Conservation (phyloP, 2,888 invertebrate genomes). For the Eilema depressum region DNA sequence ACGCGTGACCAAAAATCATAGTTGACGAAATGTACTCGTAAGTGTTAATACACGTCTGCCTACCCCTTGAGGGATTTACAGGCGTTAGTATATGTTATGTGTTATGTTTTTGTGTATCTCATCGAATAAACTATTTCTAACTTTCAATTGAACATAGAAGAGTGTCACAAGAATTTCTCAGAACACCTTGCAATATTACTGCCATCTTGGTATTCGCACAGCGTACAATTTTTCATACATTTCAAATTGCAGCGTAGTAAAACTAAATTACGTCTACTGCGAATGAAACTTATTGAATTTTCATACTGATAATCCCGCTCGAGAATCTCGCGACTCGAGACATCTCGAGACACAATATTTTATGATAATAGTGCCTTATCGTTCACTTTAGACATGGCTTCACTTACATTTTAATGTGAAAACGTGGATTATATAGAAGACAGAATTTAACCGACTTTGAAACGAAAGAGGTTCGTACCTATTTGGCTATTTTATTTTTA, state of each 20-base stretch:
- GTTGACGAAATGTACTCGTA: too few species aligned
- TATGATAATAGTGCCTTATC: background rate
- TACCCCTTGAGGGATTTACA: too few species aligned
- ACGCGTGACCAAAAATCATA: too few species aligned
- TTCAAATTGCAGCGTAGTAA: constrained; percentile 15
- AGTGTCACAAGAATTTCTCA: background rate
- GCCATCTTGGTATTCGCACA: background rate
- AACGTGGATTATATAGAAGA: background rate
- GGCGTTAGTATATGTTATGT: too few species aligned
- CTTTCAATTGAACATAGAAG: background rate
- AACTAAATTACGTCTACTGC: constrained; percentile 13
- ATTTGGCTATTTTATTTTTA: too few species aligned
- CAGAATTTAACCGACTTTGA: background rate
- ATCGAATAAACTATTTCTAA: too few species aligned
- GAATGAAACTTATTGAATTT: constrained; percentile 18
- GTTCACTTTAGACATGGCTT: background rate
- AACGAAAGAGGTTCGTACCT: too few species aligned
- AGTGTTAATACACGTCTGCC: too few species aligned
- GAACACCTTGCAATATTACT: background rate
- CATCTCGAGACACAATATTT: constrained; percentile 3
- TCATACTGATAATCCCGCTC: constrained; percentile 9
- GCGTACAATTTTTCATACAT: constrained; percentile 8
- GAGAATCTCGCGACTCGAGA: background rate
- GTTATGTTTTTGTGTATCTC: too few species aligned
- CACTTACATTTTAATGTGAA: background rate